A percentile compares a stretch with the other conserved stretches of the same genome.
phyloP scores from a whole-genome alignment of 2,888 invertebrate genomes.

The Crematogaster levior region DNA sequence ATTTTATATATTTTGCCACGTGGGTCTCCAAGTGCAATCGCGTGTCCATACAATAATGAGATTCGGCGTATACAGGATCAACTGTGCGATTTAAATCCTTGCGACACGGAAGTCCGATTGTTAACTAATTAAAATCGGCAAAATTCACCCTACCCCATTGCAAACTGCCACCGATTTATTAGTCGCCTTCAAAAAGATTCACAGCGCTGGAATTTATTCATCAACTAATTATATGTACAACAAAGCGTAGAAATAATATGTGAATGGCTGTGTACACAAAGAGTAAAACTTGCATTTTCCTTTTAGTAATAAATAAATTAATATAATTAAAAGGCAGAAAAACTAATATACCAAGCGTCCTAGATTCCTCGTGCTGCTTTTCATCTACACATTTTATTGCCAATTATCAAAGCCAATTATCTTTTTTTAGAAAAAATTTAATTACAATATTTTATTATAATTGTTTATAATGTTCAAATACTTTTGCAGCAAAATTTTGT shows the following conservation, averaged over 20 bases:
- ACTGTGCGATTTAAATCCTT: background rate
- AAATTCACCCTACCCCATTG: background rate
- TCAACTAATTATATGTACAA: conserved; percentile 33
- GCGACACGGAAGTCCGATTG: conserved; percentile 18
- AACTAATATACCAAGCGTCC: background rate
- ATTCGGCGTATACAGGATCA: background rate
- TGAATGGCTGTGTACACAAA: background rate
- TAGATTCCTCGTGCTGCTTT: background rate
- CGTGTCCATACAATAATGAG: conserved; percentile 13
- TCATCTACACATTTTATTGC: background rate
- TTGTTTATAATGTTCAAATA: background rate
- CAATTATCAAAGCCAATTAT: background rate
- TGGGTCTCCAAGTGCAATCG: conserved; percentile 18
- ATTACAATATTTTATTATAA: background rate
- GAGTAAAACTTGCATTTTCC: background rate
- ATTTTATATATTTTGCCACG: conserved; percentile 1
- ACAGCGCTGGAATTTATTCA: conserved; percentile 11
- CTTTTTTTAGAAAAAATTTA: conserved; percentile 1
- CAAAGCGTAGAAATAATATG: background rate
- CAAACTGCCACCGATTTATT: background rate
- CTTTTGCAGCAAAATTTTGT: background rate
- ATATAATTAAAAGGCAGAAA: conserved; percentile 20
- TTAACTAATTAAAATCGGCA: conserved; percentile 39
- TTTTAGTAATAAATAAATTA: conserved; percentile 23
- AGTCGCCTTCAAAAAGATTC: conserved; percentile 3